Evolutionary conservation across 2,888 invertebrate species (phyloP), one percentile per base, ranked within the genome.

Genomic region (Tiliacea citrago): DNA sequence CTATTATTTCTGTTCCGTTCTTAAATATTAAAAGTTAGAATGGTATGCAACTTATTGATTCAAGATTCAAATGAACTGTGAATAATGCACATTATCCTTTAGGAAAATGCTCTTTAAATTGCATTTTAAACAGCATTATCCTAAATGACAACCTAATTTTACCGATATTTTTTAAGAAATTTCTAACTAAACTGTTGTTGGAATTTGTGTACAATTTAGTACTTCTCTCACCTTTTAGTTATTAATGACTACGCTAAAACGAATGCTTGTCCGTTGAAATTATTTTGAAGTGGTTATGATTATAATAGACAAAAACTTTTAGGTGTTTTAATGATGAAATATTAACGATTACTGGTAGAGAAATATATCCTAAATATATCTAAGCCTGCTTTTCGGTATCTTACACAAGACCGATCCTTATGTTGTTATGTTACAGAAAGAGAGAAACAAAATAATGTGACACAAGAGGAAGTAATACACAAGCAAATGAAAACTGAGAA

Each of bases 401-500:
- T 29, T 4, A 45, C 21, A 35, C 35, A 53, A 61, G 9, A 47
- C 75, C 24, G 53, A 51, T 24, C 8, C 8, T 9, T 45, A 35
- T 39, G 6, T 7, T 73, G 16, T 60, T 61, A 42, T 61, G n/a
- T 77, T 75, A 55, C 67, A 75, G 77, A n/a, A 18, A 67, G n/a
- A 39, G 13, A 35, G 18, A 7, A 16, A 16, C 29, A n/a, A n/a
- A 58, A 12, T 16, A 0, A 16, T 42, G 21, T 12, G 21, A 9
- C 24, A 60, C 47, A 77, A 60, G 29, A 60, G 0, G 12, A 18
- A 39, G 10, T 35, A n/a, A 65, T 35, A 35, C 10, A 66, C 16
- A 49, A 66, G 10, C 35, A 51, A 35, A 53, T 12, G 1, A n/a
- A 66, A n/a, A 53, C 10, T 35, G 66, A 35, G 35, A 53, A n/a